These are phyloP conservation scores for Thymallus thymallus DNA, from an alignment of 2,113 vertebrate species.

Conservation along the genomic window DNA sequence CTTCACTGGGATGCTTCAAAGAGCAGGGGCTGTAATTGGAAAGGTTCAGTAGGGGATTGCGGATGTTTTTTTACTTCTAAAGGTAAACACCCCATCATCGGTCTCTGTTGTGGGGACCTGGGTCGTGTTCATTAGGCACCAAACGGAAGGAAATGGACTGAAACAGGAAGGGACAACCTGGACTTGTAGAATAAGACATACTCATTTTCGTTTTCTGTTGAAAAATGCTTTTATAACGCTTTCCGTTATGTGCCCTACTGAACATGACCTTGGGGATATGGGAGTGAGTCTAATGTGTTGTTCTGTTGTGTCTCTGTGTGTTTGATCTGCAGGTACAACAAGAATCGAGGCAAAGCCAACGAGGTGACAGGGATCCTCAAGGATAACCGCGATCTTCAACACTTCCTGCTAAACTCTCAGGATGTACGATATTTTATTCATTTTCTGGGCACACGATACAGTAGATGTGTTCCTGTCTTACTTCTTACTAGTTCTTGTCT, in stretches of 20 bases:
- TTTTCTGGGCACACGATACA: background rate
- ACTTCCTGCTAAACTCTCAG: conserved; percentile 91
- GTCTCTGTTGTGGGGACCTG: background rate
- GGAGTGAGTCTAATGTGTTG: conserved; percentile 12
- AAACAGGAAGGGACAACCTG: no score
- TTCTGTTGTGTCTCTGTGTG: conserved; percentile 13
- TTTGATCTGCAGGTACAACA: conserved; percentile 70
- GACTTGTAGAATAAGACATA: no score
- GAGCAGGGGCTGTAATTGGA: background rate
- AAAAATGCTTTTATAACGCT: no score
- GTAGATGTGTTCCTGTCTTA: no score
- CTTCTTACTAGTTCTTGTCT: no score
- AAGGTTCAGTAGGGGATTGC: background rate
- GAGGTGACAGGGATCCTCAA: conserved; percentile 77
- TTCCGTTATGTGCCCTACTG: no score
- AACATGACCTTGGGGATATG: background rate
- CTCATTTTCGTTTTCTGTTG: no score
- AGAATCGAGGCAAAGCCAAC: conserved; percentile 73
- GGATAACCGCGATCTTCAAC: conserved; percentile 89
- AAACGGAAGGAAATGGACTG: no score
- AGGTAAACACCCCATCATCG: background rate
- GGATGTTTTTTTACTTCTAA: conserved; percentile 4
- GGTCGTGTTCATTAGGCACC: background rate
- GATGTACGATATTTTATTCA: conserved; percentile 79
- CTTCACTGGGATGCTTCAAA: conserved; percentile 20